Evolutionary conservation across 2,797 vertebrate species (phyloP), one percentile per base, ranked within the genome.

Genomic region (Erethizon dorsatum): DNA sequence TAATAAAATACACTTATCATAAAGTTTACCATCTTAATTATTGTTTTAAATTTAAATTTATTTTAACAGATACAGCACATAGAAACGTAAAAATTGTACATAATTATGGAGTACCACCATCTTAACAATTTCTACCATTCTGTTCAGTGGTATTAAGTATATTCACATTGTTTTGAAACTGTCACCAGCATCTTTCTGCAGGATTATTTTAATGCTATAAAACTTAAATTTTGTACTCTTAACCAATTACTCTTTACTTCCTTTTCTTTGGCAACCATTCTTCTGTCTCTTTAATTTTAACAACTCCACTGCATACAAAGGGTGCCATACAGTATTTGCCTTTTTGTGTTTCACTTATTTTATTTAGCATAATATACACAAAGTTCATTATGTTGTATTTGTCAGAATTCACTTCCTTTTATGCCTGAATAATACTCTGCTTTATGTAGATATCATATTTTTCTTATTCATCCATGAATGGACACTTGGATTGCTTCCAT

Each of bases 151-250:
- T 33, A 52, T 54, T 89, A 89, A 77, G 22, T 37, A 31, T 67
- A 56, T 52, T 92, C 15, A 33, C 83, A 79, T 91, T 93, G 37
- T 83, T 26, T 14, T 80, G 5, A 50, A 90, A 87, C 15, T 1
- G 41, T 83, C 31, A 83, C 26, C 22, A 65, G 13, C 63, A 73
- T 56, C 24, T 22, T 41, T 87, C 37, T 90, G 52, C 4, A 79
- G 33, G 90, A 96, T 56, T 87, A n/a, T 83, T 78, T 89, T 65
- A 59, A 18, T 83, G 37, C 52, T 87, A 13, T 57, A 83, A 88
- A 79, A 84, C n/a, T 83, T 14, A 92, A 93, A 83, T 24, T 65
- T 6, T 92, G 0, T 83, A 65, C 3, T 2, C 1, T 84, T 80
- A 80, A 84, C 56, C 8, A 79, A 24, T 41, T 67, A 33, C 28